Evolutionary conservation across 2,797 vertebrate genomes (phyloP).

Genomic region (Leptodactylus fallax): DNA sequence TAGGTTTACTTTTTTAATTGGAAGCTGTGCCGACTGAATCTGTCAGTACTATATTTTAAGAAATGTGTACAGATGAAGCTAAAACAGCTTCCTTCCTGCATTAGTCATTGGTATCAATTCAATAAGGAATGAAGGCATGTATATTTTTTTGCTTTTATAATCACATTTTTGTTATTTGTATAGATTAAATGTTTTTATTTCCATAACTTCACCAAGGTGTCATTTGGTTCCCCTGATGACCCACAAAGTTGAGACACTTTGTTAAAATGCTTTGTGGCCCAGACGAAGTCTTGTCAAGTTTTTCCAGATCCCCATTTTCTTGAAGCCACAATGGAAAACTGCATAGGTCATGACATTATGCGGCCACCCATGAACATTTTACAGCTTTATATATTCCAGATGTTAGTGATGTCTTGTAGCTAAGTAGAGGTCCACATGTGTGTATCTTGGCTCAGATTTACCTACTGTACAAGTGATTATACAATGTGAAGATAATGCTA

Average conservation of each 20-base stretch:
- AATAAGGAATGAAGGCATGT: slow-evolving; percentile 5
- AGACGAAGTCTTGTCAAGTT: slow-evolving; percentile 28
- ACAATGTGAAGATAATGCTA: slow-evolving; percentile 9
- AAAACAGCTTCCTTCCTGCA: slow-evolving; percentile 50
- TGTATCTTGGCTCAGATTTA: slow-evolving; percentile 34
- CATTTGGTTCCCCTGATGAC: neutral
- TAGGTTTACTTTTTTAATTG: slow-evolving; percentile 51
- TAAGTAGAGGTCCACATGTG: slow-evolving; percentile 22
- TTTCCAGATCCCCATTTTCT: slow-evolving; percentile 18
- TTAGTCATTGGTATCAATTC: slow-evolving; percentile 8
- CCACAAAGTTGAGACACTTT: neutral
- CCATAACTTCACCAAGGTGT: neutral
- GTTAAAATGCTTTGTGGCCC: neutral
- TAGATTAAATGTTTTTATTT: slow-evolving; percentile 12
- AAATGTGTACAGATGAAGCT: slow-evolving; percentile 35
- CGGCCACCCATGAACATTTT: slow-evolving; percentile 50
- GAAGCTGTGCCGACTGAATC: slow-evolving; percentile 36
- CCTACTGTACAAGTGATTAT: neutral
- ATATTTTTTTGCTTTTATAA: neutral
- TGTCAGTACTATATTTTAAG: slow-evolving; percentile 39
- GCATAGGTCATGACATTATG: slow-evolving; percentile 14
- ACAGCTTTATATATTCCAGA: slow-evolving; percentile 40
- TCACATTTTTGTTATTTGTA: neutral
- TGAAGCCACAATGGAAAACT: slow-evolving; percentile 1
- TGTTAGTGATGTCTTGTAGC: slow-evolving; percentile 31